Evolutionary conservation across 2,113 vertebrate genomes (phyloP).

Genomic region (Globicephala melas): DNA sequence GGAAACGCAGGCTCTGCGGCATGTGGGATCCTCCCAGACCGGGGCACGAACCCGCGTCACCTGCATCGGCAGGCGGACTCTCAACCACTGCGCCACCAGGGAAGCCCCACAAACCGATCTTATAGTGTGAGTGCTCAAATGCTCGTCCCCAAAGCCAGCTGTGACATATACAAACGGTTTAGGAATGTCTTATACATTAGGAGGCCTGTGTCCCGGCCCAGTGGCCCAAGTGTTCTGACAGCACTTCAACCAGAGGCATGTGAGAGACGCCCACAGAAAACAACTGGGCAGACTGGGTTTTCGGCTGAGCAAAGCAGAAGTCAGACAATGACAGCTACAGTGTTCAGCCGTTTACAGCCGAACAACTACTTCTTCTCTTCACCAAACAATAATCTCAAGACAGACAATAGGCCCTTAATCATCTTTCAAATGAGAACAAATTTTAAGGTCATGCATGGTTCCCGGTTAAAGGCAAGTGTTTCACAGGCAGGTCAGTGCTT

Average conservation of each 20-base stretch:
- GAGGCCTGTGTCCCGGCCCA: not conserved
- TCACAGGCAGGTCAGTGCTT: not conserved
- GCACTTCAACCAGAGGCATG: no score
- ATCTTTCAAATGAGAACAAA: not conserved
- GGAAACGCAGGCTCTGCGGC: no score
- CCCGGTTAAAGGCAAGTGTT: not conserved
- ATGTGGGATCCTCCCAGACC: no score
- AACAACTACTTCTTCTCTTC: not conserved
- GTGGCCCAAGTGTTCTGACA: not conserved
- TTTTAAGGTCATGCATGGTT: not conserved
- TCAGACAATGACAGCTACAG: not conserved
- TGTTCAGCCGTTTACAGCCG: constrained; percentile 1
- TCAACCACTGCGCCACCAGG: no score
- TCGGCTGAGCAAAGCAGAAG: constrained; percentile 41
- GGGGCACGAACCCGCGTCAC: no score
- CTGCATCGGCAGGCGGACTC: no score
- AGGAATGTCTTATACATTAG: not conserved
- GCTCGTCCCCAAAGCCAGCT: not conserved
- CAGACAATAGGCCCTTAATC: not conserved
- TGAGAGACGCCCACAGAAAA: not conserved
- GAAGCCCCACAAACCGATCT: no score
- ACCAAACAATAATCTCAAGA: not conserved
- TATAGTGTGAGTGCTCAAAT: not conserved
- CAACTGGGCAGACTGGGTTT: not conserved
- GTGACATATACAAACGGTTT: not conserved